A percentile compares a stretch with the other conserved stretches of the same genome.
Evolutionary conservation across 1,140 invertebrate species (phyloP).

Genomic region (Sarcophaga peregrina): DNA sequence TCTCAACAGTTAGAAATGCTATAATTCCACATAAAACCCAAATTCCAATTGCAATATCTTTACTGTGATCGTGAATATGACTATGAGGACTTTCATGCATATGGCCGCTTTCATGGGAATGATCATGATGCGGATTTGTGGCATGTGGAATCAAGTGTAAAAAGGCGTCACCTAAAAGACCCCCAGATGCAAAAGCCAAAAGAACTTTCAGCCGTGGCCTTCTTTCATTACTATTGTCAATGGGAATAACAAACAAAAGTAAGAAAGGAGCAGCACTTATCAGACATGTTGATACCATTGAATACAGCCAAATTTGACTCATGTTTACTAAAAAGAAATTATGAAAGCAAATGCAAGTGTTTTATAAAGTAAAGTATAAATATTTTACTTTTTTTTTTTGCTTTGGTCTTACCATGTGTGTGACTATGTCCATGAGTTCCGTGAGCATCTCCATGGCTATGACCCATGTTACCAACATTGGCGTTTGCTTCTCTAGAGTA

Average conservation of each 20-base stretch:
- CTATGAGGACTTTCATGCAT: conserved; percentile 64
- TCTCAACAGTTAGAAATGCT: conserved; percentile 92
- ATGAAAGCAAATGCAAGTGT: neutral
- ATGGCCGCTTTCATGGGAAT: conserved; percentile 71
- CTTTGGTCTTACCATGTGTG: conserved; percentile 51
- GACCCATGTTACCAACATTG: conserved; percentile 57
- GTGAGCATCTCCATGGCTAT: conserved; percentile 51
- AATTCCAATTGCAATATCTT: conserved; percentile 70
- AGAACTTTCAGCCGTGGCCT: conserved; percentile 83
- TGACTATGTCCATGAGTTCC: conserved; percentile 42
- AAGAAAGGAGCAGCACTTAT: conserved; percentile 95
- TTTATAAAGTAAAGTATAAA: conserved; percentile 15
- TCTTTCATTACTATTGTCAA: conserved; percentile 86
- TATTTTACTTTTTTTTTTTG: neutral
- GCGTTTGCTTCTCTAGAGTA: conserved; percentile 79
- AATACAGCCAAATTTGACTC: conserved; percentile 79
- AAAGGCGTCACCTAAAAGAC: conserved; percentile 94
- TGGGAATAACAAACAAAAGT: conserved; percentile 92
- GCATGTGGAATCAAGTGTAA: conserved; percentile 95
- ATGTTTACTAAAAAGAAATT: conserved; percentile 55
- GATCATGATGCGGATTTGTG: conserved; percentile 73
- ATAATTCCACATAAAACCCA: conserved; percentile 91
- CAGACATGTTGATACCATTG: conserved; percentile 87
- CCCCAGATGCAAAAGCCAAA: conserved; percentile 95
- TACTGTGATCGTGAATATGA: conserved; percentile 72